Evolutionary conservation across 2,113 vertebrate genomes (phyloP).

Genomic region (Ophiodon elongatus): DNA sequence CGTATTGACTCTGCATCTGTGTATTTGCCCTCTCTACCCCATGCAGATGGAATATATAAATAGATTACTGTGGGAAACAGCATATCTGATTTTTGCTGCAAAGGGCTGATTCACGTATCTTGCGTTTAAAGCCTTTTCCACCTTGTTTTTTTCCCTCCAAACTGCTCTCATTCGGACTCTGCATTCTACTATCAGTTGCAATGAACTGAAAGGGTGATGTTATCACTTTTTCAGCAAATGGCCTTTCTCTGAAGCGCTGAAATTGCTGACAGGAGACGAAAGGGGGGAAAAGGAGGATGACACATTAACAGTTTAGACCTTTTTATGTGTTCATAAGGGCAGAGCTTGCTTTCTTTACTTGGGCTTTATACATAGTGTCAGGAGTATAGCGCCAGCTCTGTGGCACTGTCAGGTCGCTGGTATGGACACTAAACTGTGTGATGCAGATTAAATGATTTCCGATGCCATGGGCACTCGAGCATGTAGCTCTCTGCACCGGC

Average conservation of each 20-base stretch:
- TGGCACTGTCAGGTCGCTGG: slow-evolving; percentile 61
- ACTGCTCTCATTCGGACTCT: slow-evolving; percentile 19
- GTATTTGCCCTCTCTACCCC: slow-evolving; percentile 70
- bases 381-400: slow-evolving; percentile 47
- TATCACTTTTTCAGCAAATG: slow-evolving; percentile 69
- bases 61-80: slow-evolving; percentile 79
- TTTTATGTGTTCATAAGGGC: slow-evolving; percentile 49
- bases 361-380: slow-evolving; percentile 19
- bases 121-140: slow-evolving; percentile 58
- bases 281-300: slow-evolving; percentile 1
- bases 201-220: slow-evolving; percentile 54
- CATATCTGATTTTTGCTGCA: slow-evolving; percentile 76
- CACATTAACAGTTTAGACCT: slow-evolving; percentile 15
- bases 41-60: slow-evolving; percentile 78
- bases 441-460: slow-evolving; percentile 84
- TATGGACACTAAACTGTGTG: slow-evolving; percentile 74
- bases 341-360: slow-evolving; percentile 13
- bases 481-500: slow-evolving; percentile 46
- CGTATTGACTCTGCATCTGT: slow-evolving; percentile 79
- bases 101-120: slow-evolving; percentile 56
- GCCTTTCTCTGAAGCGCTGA: slow-evolving; percentile 60
- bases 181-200: slow-evolving; percentile 16
- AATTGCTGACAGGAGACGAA: slow-evolving; percentile 54
- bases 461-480: slow-evolving; percentile 67
- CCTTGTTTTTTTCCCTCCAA: background rate